Percentiles rank a stretch among this genome's conserved stretches.
Conservation (phyloP, 1,140 invertebrate genomes). For the Dendrolimus kikuchii region DNA sequence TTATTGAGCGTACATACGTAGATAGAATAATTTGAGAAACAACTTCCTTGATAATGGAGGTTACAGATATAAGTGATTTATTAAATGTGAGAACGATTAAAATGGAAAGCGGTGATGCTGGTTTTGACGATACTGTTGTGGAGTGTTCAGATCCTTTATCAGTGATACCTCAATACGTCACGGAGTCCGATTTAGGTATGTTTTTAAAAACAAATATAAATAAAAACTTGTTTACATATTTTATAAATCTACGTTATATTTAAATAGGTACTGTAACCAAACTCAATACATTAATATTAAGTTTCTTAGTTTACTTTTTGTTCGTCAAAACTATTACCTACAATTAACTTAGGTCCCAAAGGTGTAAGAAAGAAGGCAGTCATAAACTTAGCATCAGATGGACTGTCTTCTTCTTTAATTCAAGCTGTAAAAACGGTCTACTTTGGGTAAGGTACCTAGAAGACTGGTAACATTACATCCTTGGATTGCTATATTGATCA, state of each 20-base stretch:
- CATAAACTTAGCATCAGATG: too few species aligned
- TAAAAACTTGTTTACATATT: neutral
- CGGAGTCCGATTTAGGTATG: conserved; percentile 60
- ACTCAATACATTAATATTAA: too few species aligned
- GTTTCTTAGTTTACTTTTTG: too few species aligned
- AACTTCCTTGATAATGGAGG: conserved; percentile 39
- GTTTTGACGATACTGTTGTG: conserved; percentile 34
- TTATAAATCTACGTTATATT: conserved; percentile 1
- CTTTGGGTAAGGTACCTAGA: too few species aligned
- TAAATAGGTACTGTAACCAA: neutral
- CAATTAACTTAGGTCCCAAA: too few species aligned
- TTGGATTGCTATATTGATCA: too few species aligned
- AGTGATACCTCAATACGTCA: conserved; percentile 61
- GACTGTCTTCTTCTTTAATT: too few species aligned
- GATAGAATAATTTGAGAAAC: conserved; percentile 4
- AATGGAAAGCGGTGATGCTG: conserved; percentile 52
- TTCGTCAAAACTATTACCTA: too few species aligned
- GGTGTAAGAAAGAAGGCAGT: too few species aligned
- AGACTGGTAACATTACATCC: too few species aligned
- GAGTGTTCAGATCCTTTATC: conserved; percentile 46
- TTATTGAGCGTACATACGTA: conserved; percentile 9
- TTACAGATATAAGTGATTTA: conserved; percentile 51
- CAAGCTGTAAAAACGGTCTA: too few species aligned
- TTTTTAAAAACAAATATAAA: conserved; percentile 5
- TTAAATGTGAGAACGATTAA: conserved; percentile 54